These are phyloP conservation scores for Illadopsis cleaveri DNA, from an alignment of 2,113 vertebrate species.

Conservation along the genomic window DNA sequence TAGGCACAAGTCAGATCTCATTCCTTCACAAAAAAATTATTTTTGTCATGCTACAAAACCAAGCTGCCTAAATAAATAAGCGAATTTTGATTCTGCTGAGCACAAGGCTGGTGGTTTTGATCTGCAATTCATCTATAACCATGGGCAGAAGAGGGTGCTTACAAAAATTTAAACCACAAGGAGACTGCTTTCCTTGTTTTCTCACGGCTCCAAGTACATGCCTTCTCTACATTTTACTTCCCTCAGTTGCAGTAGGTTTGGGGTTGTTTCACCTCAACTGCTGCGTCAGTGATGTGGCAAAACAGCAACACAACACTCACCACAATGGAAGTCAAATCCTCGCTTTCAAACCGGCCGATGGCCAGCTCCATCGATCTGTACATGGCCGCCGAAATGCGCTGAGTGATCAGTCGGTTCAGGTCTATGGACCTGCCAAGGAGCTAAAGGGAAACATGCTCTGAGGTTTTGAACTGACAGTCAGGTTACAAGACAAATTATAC, in stretches of 20 bases:
- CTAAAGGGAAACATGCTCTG: slow-evolving; percentile 42
- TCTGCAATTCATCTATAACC: neutral
- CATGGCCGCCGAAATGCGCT: slow-evolving; percentile 85
- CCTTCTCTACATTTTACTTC: neutral
- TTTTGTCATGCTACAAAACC: neutral
- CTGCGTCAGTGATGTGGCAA: neutral
- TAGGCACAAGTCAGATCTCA: neutral
- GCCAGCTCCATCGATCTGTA: slow-evolving; percentile 86
- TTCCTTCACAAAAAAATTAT: neutral
- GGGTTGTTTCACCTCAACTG: neutral
- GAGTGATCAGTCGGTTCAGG: slow-evolving; percentile 86
- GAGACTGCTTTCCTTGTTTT: neutral
- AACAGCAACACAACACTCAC: slow-evolving; percentile 61
- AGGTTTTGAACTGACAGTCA: neutral
- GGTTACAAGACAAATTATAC: neutral
- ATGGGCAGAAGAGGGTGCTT: neutral
- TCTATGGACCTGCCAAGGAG: slow-evolving; percentile 88
- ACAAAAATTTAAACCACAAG: neutral
- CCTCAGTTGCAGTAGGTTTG: neutral
- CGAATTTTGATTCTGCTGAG: neutral
- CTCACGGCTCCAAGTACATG: neutral
- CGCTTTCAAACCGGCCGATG: slow-evolving; percentile 87
- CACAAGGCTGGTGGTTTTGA: neutral
- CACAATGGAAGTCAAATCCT: slow-evolving; percentile 88
- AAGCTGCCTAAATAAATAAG: neutral